phyloP scores from a whole-genome alignment of 2,888 invertebrate species.

The Tuta absoluta region DNA sequence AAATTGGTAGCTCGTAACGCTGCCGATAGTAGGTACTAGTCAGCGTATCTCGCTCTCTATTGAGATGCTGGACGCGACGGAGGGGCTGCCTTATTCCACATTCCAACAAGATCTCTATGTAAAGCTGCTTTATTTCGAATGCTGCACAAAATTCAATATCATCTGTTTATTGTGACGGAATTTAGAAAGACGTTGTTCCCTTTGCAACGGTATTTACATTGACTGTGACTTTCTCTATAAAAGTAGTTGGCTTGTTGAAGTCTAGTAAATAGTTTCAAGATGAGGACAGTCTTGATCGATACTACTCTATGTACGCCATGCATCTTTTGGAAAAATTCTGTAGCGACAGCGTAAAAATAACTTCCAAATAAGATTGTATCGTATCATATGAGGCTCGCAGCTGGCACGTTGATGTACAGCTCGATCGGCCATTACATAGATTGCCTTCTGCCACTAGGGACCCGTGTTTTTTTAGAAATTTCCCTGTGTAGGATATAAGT shows the following conservation, averaged over 20 bases:
- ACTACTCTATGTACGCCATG: too few relatives aligned
- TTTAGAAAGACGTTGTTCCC: neutral
- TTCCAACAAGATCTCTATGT: conserved; percentile 14
- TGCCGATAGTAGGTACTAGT: neutral
- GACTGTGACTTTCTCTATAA: neutral
- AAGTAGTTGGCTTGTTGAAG: neutral
- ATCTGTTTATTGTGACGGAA: conserved; percentile 16
- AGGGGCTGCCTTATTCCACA: conserved; percentile 20
- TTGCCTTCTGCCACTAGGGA: conserved; percentile 28
- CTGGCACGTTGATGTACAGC: conserved; percentile 36
- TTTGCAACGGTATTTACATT: neutral
- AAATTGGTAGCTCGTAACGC: neutral
- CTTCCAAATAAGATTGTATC: conserved; percentile 14
- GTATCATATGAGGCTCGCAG: conserved; percentile 15
- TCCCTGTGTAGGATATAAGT: neutral
- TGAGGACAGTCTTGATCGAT: neutral
- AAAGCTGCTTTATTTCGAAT: conserved; percentile 29
- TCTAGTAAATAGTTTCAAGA: neutral
- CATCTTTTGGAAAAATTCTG: too few relatives aligned
- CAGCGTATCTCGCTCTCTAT: neutral
- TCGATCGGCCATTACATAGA: conserved; percentile 39
- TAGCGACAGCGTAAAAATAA: neutral
- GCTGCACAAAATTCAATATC: conserved; percentile 16
- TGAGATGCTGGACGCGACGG: conserved; percentile 17
- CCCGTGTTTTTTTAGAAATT: neutral